Percentiles rank a stretch among this genome's conserved stretches.
Evolutionary conservation across 2,888 invertebrate species (phyloP).

Genomic region (Aphidoletes aphidimyza): DNA sequence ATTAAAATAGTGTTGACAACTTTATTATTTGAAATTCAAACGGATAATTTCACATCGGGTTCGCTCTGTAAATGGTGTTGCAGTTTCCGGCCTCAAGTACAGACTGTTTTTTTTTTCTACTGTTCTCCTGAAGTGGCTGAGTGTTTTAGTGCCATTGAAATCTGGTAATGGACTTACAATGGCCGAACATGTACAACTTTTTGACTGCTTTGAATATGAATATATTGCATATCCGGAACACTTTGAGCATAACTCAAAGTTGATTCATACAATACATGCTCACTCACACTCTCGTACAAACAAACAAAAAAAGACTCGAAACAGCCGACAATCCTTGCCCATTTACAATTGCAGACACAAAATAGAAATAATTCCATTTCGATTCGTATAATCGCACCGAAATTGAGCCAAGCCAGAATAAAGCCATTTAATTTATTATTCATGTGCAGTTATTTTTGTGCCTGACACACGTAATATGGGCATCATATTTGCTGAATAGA

Average conservation of each 20-base stretch:
- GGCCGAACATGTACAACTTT: conserved; percentile 2
- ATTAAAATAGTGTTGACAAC: conserved; percentile 23
- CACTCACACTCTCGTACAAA: neutral
- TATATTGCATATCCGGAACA: conserved; percentile 40
- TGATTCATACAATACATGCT: neutral
- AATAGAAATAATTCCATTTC: conserved; percentile 27
- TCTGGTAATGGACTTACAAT: neutral
- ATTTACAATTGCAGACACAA: neutral
- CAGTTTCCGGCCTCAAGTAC: conserved; percentile 22
- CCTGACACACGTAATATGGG: neutral
- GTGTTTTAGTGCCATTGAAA: neutral
- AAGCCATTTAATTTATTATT: conserved; percentile 35
- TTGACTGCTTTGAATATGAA: conserved; percentile 42
- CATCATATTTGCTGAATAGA: conserved; percentile 26
- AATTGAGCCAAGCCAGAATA: no score
- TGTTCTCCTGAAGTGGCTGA: neutral
- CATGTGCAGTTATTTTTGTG: conserved; percentile 10
- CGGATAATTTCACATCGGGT: neutral
- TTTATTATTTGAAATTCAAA: conserved; percentile 30
- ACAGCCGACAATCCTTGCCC: no score
- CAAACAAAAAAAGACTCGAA: neutral
- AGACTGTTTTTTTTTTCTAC: no score
- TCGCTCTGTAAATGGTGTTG: neutral
- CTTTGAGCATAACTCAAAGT: conserved; percentile 12
- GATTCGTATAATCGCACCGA: conserved; percentile 21